Base-by-base conservation (phyloP, 2,888 invertebrate species). In the Scaptomyza tumidula region DNA sequence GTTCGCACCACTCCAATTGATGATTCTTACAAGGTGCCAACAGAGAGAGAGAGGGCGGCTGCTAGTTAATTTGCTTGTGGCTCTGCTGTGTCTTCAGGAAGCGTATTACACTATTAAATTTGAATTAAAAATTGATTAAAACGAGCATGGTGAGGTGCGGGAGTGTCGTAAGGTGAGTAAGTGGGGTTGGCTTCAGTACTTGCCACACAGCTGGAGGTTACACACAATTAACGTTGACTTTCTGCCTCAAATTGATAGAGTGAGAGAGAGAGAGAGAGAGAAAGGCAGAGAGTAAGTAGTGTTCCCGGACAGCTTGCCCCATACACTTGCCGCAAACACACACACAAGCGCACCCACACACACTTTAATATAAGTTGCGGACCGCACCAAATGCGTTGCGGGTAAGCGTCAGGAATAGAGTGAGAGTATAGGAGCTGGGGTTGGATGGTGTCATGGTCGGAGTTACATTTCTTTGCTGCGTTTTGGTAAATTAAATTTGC, bases 81-180 rank as follows among this genome's bases (percentile, higher is more conserved):
- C n/a, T n/a, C n/a, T 37, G 37, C 11, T 29, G n/a, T 57, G 52
- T 29, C 52, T 14, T 52, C 71, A 60, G 62, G 44, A 50, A 75
- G 84, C 73, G 70, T 75, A 79, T 88, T 84, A 84, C 88, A 86
- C 82, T 88, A 88, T 88, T 88, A 86, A 84, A 88, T 88, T 89
- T 89, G 81, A 88, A 88, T 88, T 89, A 89, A 89, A 89, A 88
- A 89, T 88, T 88, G 89, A 88, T 88, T 88, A 89, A 89, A 89
- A 85, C 63, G 85, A 81, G 85, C 82, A 66, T 67, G 56, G 57
- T 50, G 14, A 46, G 31, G 57, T 27, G 14, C 14, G 52, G 43
- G 61, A 43, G 27, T 1, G 24, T 1, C 24, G 24, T 24, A 24
- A 31, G 37, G 14, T 19, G n/a, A 7, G n/a, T 6, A 9, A 27